A percentile compares a stretch with the other conserved stretches of the same genome.
phyloP scores from a whole-genome alignment of 2,797 vertebrate genomes.

The Thripadectes ignobilis region DNA sequence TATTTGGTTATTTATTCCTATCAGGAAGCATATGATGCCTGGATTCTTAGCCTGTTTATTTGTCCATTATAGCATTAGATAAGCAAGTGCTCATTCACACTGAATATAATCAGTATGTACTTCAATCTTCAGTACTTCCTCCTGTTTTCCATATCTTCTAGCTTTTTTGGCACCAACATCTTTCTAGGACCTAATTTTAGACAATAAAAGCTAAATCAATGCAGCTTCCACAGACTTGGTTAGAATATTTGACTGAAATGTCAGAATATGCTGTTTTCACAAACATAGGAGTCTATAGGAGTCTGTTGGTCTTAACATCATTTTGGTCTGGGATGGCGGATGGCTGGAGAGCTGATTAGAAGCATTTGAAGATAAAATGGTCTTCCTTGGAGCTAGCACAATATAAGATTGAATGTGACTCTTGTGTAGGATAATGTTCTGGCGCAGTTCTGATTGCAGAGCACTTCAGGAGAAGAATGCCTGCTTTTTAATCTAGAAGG shows the following conservation, averaged over 20 bases:
- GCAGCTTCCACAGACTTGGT: neutral
- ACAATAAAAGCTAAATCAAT: neutral
- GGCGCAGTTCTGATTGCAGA: neutral
- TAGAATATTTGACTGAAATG: neutral
- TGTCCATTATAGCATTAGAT: neutral
- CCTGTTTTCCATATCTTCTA: neutral
- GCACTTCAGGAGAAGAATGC: neutral
- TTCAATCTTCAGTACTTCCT: neutral
- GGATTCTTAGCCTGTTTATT: neutral
- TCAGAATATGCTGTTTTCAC: neutral
- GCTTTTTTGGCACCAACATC: neutral
- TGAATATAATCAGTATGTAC: neutral
- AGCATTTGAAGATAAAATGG: neutral
- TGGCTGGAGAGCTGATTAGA: neutral
- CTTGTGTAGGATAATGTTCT: neutral
- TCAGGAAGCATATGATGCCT: neutral
- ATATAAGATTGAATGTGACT: neutral
- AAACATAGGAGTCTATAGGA: neutral
- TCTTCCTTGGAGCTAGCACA: neutral
- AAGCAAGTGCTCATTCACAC: neutral
- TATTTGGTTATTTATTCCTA: neutral
- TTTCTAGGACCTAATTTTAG: conserved; percentile 22
- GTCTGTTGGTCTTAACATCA: neutral
- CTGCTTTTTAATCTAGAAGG: neutral
- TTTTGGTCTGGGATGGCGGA: neutral